These are phyloP conservation scores for mouse (Mus musculus) DNA, from an alignment of 2,113 vertebrate species.

Conservation along the genomic window DNA sequence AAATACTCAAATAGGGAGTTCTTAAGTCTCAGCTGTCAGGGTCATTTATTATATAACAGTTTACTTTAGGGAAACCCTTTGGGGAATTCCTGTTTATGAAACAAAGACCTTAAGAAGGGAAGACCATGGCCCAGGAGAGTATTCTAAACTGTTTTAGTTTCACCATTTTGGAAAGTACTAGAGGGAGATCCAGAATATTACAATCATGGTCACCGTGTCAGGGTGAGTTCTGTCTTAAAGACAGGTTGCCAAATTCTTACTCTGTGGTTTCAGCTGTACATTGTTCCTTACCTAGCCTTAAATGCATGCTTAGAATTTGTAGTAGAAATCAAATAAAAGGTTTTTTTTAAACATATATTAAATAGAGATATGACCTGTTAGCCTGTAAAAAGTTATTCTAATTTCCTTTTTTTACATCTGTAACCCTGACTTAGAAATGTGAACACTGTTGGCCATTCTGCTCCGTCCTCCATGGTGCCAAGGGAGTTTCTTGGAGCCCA, in stretches of 20 bases:
- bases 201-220: background rate
- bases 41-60: slow-evolving; percentile 66
- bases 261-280: too few relatives aligned
- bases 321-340: slow-evolving; percentile 7
- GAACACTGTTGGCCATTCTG: background rate
- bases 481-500: background rate
- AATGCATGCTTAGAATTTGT: slow-evolving; percentile 15
- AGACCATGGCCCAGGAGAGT: slow-evolving; percentile 46
- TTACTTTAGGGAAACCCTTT: slow-evolving; percentile 68
- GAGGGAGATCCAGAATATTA: background rate
- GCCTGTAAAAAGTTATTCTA: background rate
- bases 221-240: background rate
- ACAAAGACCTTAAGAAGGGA: slow-evolving; percentile 68
- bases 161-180: slow-evolving; percentile 75
- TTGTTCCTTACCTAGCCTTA: accelerated
- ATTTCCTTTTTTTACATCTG: background rate
- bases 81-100: slow-evolving; percentile 77
- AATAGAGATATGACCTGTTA: background rate
- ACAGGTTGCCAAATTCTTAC: background rate
- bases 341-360: slow-evolving; percentile 1
- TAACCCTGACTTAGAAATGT: background rate
- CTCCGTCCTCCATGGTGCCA: background rate
- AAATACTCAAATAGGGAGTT: background rate
- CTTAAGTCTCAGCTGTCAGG: background rate
- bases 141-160: slow-evolving; percentile 71